phyloP scores from a whole-genome alignment of 2,797 vertebrate species.

The Sebastes matsubarae region DNA sequence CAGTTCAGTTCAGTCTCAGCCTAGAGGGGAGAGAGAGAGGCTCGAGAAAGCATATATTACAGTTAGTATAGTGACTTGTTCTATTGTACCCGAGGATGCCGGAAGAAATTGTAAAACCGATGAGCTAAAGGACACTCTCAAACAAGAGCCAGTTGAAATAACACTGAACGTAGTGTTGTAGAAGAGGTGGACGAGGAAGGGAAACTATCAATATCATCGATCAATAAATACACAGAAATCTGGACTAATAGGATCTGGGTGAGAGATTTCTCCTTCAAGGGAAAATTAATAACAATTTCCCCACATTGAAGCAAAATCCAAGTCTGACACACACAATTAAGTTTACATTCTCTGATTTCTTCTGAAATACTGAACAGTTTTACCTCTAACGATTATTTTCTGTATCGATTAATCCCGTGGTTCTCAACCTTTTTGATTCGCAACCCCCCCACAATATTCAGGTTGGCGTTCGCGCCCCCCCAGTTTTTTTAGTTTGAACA shows the following conservation, averaged over 20 bases:
- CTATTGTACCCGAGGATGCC: conserved; percentile 71
- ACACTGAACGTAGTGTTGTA: not conserved
- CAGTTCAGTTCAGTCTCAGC: conserved; percentile 79
- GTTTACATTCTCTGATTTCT: not conserved
- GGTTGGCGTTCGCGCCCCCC: too few species aligned
- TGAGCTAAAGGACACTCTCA: conserved; percentile 46
- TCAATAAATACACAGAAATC: not conserved
- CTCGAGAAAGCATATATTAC: conserved; percentile 78
- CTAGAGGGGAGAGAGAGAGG: conserved; percentile 67
- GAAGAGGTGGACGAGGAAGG: not conserved
- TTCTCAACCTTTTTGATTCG: too few species aligned
- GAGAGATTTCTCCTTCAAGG: not conserved
- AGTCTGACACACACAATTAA: not conserved
- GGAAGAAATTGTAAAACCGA: conserved; percentile 51
- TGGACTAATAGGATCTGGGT: not conserved
- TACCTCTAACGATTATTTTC: not conserved
- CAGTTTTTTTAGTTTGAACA: too few species aligned
- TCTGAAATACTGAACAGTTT: not conserved
- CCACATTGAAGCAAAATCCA: not conserved
- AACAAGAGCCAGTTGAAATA: conserved; percentile 56
- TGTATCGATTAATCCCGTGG: too few species aligned
- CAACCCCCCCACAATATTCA: too few species aligned
- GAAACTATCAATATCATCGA: not conserved
- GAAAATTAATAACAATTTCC: not conserved
- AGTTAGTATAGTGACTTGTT: conserved; percentile 83